Evolutionary conservation across 2,797 vertebrate genomes (phyloP).

Genomic region (Danio tinwini): DNA sequence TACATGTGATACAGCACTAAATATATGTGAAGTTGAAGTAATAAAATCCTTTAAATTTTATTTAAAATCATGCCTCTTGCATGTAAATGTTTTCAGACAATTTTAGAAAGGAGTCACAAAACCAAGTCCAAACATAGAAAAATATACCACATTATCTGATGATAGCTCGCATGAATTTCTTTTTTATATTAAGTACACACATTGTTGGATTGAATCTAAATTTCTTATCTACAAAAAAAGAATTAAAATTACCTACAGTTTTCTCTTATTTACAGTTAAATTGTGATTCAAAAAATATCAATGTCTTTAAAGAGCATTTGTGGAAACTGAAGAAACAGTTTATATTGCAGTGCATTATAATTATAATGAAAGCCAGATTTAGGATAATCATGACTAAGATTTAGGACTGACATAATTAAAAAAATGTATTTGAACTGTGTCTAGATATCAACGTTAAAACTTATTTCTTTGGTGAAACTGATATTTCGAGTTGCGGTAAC

Average conservation of each 20-base stretch:
- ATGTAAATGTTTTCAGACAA: conserved; percentile 67
- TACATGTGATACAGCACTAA: conserved; percentile 68
- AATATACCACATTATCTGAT: conserved; percentile 73
- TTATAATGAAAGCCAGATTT: conserved; percentile 46
- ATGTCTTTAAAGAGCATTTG: conserved; percentile 30
- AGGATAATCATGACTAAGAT: conserved; percentile 44
- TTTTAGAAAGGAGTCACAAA: conserved; percentile 65
- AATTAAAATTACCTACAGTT: conserved; percentile 80
- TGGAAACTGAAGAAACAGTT: conserved; percentile 57
- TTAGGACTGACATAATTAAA: conserved; percentile 40
- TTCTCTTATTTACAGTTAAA: conserved; percentile 84
- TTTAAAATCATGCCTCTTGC: conserved; percentile 55
- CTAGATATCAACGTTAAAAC: conserved; percentile 53
- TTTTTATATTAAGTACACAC: conserved; percentile 61
- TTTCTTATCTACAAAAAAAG: conserved; percentile 82
- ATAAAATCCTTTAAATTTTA: conserved; percentile 66
- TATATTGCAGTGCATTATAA: conserved; percentile 53
- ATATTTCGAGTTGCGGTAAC: conserved; percentile 81
- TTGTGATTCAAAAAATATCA: conserved; percentile 65
- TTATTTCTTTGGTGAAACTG: conserved; percentile 85
- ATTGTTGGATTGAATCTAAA: conserved; percentile 74
- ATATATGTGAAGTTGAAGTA: conserved; percentile 71
- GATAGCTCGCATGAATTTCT: conserved; percentile 54
- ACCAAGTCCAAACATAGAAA: conserved; percentile 71
- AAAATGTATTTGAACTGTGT: conserved; percentile 34